Conservation (phyloP, 2,797 vertebrate genomes). For the Girardinus metallicus region DNA sequence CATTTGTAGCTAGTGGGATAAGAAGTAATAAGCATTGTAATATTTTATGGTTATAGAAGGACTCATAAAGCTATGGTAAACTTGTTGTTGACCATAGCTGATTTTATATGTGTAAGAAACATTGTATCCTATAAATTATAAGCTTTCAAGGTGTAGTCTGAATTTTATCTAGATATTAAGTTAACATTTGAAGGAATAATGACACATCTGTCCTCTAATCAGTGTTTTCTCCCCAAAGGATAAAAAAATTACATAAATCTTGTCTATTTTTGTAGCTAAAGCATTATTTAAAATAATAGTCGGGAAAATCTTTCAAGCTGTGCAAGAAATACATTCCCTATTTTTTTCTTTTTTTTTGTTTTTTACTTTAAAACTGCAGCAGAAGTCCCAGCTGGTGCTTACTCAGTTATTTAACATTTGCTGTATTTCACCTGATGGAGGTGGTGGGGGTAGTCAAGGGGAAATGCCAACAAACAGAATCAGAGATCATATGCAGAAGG, state of each 20-base stretch:
- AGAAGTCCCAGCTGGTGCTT: neutral
- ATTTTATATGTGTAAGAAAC: neutral
- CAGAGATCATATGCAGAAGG: constrained; percentile 55
- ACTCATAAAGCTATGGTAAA: neutral
- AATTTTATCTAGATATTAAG: neutral
- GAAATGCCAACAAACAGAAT: constrained; percentile 35
- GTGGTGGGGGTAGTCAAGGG: constrained; percentile 18
- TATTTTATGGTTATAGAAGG: neutral
- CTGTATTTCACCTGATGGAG: constrained; percentile 31
- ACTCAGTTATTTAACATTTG: constrained; percentile 5
- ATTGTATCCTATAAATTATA: neutral
- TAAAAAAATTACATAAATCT: neutral
- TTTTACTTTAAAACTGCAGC: neutral
- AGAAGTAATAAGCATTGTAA: neutral
- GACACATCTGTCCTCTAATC: neutral
- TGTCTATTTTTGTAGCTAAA: neutral
- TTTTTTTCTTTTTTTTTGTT: neutral
- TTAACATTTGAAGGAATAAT: neutral
- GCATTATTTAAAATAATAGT: neutral
- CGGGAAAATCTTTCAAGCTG: neutral
- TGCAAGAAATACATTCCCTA: neutral
- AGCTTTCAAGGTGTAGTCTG: neutral
- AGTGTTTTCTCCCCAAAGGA: neutral
- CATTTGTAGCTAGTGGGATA: neutral
- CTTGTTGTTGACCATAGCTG: neutral